phyloP scores from a whole-genome alignment of 2,888 invertebrate genomes.

The Acanthosepion lycidas region DNA sequence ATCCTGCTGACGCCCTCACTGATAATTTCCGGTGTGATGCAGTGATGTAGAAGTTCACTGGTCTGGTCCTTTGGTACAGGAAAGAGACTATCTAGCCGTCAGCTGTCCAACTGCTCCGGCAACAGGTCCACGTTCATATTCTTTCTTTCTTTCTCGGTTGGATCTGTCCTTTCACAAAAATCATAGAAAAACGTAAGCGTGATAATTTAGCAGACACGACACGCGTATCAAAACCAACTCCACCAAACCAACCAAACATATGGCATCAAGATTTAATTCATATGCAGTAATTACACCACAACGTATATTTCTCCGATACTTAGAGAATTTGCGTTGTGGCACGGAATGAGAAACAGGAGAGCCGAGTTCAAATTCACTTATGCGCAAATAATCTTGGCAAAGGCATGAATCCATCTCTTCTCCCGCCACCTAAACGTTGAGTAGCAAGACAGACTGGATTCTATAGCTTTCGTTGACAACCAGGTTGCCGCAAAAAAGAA shows the following conservation, averaged over 20 bases:
- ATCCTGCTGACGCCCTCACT: conserved; percentile 1
- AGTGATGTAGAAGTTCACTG: neutral
- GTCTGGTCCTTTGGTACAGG: neutral
- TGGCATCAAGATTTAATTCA: neutral
- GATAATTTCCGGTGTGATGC: neutral
- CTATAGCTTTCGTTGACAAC: no score
- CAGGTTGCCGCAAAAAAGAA: no score
- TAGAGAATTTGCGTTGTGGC: no score
- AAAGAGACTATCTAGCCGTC: conserved; percentile 2
- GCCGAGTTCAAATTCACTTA: no score
- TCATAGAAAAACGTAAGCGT: neutral
- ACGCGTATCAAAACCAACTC: neutral
- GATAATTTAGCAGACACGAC: neutral
- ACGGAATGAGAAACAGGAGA: no score
- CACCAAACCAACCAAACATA: neutral
- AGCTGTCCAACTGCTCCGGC: conserved; percentile 2
- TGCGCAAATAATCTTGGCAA: no score
- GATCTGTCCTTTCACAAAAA: neutral
- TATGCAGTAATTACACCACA: neutral
- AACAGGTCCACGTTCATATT: neutral
- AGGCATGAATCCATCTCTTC: no score
- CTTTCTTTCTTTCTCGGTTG: neutral
- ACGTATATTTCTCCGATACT: no score
- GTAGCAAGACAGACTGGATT: no score
- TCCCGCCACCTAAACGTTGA: no score